Conservation (phyloP, 1,140 invertebrate species). For the Drosophila melanogaster region Release_6_plus_ISO1_MT NT_037436.4:10284001-10284500, state of each 20-base stretch:
- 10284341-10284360: slow-evolving; percentile 39
- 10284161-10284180: too few species aligned
- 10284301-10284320: slow-evolving; percentile 77
- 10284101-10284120: too few species aligned
- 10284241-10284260: slow-evolving; percentile 51
- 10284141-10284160: too few species aligned
- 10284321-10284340: slow-evolving; percentile 79
- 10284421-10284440: slow-evolving; percentile 64
- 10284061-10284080: not conserved
- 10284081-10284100: not conserved
- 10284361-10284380: slow-evolving; percentile 66
- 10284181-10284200: too few species aligned
- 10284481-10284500: slow-evolving; percentile 80
- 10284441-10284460: slow-evolving; percentile 8
- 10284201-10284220: not conserved
- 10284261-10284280: slow-evolving; percentile 28
- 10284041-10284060: not conserved
- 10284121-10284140: too few species aligned
- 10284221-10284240: slow-evolving; percentile 9
- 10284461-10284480: not conserved
- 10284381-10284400: slow-evolving; percentile 78
- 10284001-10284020: slow-evolving; percentile 57
- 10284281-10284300: slow-evolving; percentile 72
- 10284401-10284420: slow-evolving; percentile 50
- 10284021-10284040: not conserved